phyloP scores from a whole-genome alignment of 2,113 vertebrate genomes.

The Motacilla tschutschensis region DNA sequence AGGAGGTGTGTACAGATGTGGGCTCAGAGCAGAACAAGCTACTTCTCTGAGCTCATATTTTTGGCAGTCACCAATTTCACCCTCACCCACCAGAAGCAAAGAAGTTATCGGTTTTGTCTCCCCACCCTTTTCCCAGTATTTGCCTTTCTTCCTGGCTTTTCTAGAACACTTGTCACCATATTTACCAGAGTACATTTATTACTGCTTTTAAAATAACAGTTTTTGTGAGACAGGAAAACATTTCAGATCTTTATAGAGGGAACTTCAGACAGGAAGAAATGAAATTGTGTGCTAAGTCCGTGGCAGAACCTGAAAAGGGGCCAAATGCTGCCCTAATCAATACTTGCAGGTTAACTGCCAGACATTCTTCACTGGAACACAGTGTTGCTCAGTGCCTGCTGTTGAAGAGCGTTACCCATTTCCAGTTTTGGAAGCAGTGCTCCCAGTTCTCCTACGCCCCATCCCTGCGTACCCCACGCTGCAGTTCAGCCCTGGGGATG shows the following conservation, averaged over 20 bases:
- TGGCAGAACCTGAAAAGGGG: background rate
- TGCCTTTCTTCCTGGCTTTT: conserved; percentile 30
- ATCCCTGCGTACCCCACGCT: fast-evolving
- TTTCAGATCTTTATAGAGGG: background rate
- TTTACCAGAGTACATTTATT: background rate
- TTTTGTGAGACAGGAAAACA: background rate
- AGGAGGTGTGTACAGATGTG: conserved; percentile 64
- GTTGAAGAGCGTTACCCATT: background rate
- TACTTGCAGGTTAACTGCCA: background rate
- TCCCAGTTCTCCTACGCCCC: background rate
- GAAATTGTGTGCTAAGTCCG: background rate
- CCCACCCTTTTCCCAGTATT: background rate
- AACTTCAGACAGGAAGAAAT: background rate
- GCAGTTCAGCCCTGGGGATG: background rate
- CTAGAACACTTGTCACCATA: conserved; percentile 21
- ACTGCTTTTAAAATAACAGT: background rate
- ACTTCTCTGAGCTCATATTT: conserved; percentile 53
- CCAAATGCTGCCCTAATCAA: background rate
- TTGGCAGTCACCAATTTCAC: conserved; percentile 56
- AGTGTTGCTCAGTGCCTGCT: background rate
- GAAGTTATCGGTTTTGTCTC: conserved; percentile 20
- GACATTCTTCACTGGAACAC: background rate
- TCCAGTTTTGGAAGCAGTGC: background rate
- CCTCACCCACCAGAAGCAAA: conserved; percentile 56
- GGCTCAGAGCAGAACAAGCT: conserved; percentile 51